Conservation (phyloP, 1,140 invertebrate genomes). For the Brachionus asplanchnoidis region DNA sequence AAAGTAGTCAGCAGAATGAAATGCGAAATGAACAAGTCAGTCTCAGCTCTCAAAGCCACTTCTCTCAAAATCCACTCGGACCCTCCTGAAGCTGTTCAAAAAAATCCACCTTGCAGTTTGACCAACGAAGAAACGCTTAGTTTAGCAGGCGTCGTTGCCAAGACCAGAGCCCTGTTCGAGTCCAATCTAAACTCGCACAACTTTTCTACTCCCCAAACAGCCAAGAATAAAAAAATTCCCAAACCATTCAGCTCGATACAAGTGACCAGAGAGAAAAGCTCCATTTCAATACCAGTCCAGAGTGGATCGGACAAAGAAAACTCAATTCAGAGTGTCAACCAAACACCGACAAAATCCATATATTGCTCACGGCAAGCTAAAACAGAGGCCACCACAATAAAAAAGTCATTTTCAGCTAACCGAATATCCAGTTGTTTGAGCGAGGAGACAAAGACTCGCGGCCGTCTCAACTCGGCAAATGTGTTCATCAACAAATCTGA, state of each 20-base stretch:
- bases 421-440: neutral
- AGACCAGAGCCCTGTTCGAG: constrained; percentile 28
- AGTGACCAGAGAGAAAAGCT: neutral
- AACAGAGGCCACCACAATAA: neutral
- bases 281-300: neutral
- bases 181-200: neutral
- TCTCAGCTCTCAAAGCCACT: neutral
- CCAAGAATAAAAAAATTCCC: neutral
- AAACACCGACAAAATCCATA: neutral
- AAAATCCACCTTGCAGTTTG: neutral
- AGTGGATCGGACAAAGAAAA: neutral
- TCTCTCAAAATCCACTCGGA: neutral
- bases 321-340: neutral
- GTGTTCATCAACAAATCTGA: neutral
- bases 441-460: neutral
- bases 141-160: constrained; percentile 20
- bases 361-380: neutral
- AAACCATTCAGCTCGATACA: neutral
- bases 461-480: neutral
- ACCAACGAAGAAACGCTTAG: constrained; percentile 8
- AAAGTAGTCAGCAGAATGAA: neutral
- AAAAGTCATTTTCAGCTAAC: neutral
- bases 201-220: constrained; percentile 8
- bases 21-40: constrained; percentile 1
- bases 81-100: neutral